phyloP scores from a whole-genome alignment of 2,113 vertebrate genomes.

The Monopterus albus region DNA sequence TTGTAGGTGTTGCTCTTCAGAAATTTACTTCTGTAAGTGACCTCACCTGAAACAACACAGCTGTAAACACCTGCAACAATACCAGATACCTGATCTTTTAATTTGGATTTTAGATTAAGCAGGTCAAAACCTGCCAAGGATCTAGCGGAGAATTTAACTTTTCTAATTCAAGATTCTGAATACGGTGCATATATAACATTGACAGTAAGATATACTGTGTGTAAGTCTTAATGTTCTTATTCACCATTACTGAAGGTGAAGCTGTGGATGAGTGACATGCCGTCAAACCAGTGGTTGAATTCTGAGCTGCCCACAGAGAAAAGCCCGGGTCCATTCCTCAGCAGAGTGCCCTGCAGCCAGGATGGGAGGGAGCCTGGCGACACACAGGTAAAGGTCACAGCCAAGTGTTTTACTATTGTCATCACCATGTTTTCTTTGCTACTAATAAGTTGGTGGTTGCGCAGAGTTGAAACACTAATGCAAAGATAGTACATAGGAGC shows the following conservation, averaged over 20 bases:
- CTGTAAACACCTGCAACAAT: no score
- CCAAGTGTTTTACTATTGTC: no score
- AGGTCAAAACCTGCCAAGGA: neutral
- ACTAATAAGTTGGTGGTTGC: no score
- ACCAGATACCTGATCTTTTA: no score
- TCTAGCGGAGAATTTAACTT: neutral
- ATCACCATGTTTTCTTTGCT: no score
- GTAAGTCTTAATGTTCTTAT: neutral
- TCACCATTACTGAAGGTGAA: conserved; percentile 91
- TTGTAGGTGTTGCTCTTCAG: conserved; percentile 90
- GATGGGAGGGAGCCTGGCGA: conserved; percentile 81
- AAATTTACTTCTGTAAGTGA: conserved; percentile 92
- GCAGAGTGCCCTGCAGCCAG: conserved; percentile 90
- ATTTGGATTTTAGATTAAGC: neutral
- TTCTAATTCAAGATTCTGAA: no score
- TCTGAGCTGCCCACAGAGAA: conserved; percentile 86
- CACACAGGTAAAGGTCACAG: conserved; percentile 28
- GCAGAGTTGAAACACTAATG: no score
- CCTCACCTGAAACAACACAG: conserved; percentile 89
- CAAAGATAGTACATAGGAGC: no score
- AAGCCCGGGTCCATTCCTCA: conserved; percentile 92
- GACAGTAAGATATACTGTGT: no score
- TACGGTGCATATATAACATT: no score
- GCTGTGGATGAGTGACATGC: conserved; percentile 91
- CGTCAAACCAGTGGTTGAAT: conserved; percentile 98